These are phyloP conservation scores for Sphenopsis melanotis DNA, from an alignment of 2,797 vertebrate genomes.

Conservation along the genomic window DNA sequence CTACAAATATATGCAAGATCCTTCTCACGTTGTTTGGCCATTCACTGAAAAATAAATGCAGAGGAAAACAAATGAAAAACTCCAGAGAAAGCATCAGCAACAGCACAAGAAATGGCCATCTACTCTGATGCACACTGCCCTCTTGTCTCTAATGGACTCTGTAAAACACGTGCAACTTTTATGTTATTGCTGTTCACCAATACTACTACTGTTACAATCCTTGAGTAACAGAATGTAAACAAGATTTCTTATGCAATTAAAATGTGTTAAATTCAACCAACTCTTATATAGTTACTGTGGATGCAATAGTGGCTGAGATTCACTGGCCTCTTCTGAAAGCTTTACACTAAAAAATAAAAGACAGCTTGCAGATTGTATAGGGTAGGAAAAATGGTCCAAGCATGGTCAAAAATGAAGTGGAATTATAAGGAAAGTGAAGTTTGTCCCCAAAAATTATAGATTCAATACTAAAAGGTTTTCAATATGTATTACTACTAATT, in stretches of 20 bases:
- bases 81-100: background rate
- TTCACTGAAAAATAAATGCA: constrained; percentile 15
- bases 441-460: background rate
- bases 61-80: constrained; percentile 15
- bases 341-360: background rate
- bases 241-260: background rate
- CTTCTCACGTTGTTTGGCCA: background rate
- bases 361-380: background rate
- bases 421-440: background rate
- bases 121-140: rapidly evolving
- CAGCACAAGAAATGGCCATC: background rate
- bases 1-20: constrained; percentile 34
- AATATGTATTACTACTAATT: background rate
- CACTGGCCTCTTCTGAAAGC: background rate
- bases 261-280: background rate
- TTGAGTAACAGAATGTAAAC: background rate
- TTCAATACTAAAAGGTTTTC: background rate
- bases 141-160: background rate
- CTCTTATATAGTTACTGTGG: background rate
- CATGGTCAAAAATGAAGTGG: background rate
- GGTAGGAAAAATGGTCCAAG: background rate
- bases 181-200: background rate
- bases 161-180: background rate
- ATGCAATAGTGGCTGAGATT: background rate
- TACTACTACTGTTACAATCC: background rate